A percentile compares a stretch with the other conserved stretches of the same genome.
These are phyloP conservation scores for Tachystola acroxantha DNA, from an alignment of 2,888 invertebrate genomes.

Conservation along the genomic window DNA sequence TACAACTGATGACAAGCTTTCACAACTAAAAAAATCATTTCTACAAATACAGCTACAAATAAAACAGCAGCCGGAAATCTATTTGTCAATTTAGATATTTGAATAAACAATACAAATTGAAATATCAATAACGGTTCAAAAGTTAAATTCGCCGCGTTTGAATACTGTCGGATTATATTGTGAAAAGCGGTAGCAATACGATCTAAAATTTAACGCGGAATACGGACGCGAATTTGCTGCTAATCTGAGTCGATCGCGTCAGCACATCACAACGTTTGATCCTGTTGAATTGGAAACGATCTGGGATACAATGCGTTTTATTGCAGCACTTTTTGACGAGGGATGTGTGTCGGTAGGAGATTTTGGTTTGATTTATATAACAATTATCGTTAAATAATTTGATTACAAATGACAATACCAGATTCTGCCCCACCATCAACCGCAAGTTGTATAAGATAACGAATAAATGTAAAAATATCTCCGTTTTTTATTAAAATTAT, in stretches of 20 bases:
- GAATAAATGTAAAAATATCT: no score
- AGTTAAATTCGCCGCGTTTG: neutral
- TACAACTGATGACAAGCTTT: no score
- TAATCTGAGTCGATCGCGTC: slow-evolving; percentile 10
- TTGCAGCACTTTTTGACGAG: no score
- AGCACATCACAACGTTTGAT: slow-evolving; percentile 10
- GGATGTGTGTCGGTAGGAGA: no score
- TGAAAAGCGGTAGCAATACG: neutral
- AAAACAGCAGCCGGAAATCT: neutral
- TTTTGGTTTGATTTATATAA: no score
- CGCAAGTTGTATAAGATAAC: no score
- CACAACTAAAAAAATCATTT: no score
- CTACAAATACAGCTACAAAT: neutral
- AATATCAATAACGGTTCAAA: neutral
- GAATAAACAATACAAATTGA: neutral
- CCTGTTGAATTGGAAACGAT: slow-evolving; percentile 6
- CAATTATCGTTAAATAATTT: no score
- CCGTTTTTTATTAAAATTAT: no score
- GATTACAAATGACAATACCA: no score
- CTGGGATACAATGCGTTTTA: slow-evolving; percentile 9
- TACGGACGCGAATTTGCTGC: slow-evolving; percentile 4
- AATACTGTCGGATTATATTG: neutral
- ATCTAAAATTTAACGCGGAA: neutral
- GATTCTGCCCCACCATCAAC: no score
- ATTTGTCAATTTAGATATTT: no score